Percentiles rank a stretch among this genome's conserved stretches.
Conservation (phyloP, 2,113 vertebrate species). For the Empidonax alnorum region DNA sequence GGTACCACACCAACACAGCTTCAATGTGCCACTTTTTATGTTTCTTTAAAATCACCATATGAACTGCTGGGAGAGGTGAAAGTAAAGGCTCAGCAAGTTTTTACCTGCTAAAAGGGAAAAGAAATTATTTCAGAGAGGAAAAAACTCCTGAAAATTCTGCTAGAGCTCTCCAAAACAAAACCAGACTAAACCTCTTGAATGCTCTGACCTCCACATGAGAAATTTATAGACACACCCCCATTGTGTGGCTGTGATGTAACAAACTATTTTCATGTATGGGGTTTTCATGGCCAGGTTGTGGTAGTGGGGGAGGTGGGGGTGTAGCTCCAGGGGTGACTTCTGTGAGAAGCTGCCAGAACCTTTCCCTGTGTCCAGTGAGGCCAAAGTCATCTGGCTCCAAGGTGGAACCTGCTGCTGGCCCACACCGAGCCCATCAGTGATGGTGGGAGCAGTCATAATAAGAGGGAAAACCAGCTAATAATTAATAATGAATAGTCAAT, state of each 20-base stretch:
- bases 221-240: rapidly evolving
- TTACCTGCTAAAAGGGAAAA: not conserved
- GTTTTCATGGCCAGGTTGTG: not conserved
- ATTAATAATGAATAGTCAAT: not conserved
- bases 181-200: not conserved
- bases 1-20: rapidly evolving
- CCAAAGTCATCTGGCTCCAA: not conserved
- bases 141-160: not conserved
- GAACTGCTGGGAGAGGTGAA: not conserved
- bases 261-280: rapidly evolving
- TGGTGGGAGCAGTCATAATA: not conserved
- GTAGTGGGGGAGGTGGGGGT: not conserved
- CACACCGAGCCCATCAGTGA: not conserved
- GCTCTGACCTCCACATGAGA: no score
- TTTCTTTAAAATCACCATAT: not conserved
- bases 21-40: no score
- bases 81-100: not conserved
- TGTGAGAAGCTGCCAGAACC: not conserved
- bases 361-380: not conserved
- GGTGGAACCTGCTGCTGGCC: not conserved
- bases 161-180: not conserved
- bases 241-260: rapidly evolving
- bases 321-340: not conserved
- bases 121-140: not conserved
- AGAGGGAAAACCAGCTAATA: not conserved